Evolutionary conservation across 37 sponge, comb jelly and placozoan genomes (phyloP).

Genomic region (Aplysina aerophoba): DNA sequence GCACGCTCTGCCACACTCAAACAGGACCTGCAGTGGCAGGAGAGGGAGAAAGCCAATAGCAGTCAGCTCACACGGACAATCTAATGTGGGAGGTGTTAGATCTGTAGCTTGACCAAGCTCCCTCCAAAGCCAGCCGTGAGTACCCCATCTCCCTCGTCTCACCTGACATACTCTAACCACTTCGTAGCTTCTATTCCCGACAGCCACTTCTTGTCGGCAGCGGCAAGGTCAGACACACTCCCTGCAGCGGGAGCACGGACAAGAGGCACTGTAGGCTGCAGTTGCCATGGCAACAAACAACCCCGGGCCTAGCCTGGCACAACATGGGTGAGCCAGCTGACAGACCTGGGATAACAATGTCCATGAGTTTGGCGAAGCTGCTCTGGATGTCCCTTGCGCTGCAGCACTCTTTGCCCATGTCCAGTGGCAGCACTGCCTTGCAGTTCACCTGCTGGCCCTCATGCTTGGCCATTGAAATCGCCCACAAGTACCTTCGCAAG

Average conservation of each 20-base stretch:
- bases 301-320: background rate
- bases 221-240: slow-evolving; percentile 24
- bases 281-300: background rate
- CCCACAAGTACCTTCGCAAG: slow-evolving; percentile 53
- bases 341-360: slow-evolving; percentile 67
- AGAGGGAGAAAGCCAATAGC: too few species aligned
- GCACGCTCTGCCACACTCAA: slow-evolving; percentile 33
- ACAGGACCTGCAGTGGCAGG: slow-evolving; percentile 26
- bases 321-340: too few species aligned
- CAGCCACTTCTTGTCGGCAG: slow-evolving; percentile 65
- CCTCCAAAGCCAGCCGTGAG: too few species aligned
- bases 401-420: slow-evolving; percentile 53
- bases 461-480: slow-evolving; percentile 69
- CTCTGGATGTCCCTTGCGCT: slow-evolving; percentile 49
- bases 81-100: too few species aligned
- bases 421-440: slow-evolving; percentile 32
- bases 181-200: slow-evolving; percentile 49
- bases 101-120: too few species aligned
- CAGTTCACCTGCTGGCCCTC: slow-evolving; percentile 46
- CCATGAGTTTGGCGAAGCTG: slow-evolving; percentile 51
- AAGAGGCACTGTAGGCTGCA: background rate
- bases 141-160: too few species aligned
- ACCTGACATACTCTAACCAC: slow-evolving; percentile 57
- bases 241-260: slow-evolving; percentile 14
- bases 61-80: too few species aligned